Percentiles rank a stretch among this genome's conserved stretches.
Conservation (phyloP, 2,888 invertebrate species). For the Disparrhopalites patrizii region DNA sequence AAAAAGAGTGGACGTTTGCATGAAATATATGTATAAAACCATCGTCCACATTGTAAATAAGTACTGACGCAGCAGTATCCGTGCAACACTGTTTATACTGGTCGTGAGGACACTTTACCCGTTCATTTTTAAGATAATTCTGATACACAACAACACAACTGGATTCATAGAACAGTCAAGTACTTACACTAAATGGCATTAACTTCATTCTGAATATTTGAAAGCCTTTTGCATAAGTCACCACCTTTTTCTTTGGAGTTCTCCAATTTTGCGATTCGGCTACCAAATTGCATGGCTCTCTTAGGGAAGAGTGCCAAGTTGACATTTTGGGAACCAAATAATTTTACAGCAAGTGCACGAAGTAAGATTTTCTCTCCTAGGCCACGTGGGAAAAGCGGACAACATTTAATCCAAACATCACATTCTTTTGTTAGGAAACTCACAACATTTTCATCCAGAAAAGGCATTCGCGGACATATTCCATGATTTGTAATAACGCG, state of each 20-base stretch:
- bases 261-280: constrained; percentile 71
- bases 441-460: constrained; percentile 60
- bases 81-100: no score
- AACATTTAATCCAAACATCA: constrained; percentile 49
- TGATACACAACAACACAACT: no score
- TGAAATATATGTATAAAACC: no score
- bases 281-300: constrained; percentile 95
- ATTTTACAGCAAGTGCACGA: constrained; percentile 63
- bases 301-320: constrained; percentile 67
- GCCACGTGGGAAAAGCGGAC: constrained; percentile 57
- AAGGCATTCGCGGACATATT: constrained; percentile 71
- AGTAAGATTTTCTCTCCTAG: constrained; percentile 90
- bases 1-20: no score
- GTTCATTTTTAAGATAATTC: no score
- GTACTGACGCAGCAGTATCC: no score
- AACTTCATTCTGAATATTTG: neutral
- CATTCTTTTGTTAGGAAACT: constrained; percentile 53
- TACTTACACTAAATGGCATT: neutral
- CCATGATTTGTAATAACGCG: constrained; percentile 87
- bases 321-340: constrained; percentile 63
- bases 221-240: constrained; percentile 60
- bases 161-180: no score
- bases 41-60: no score
- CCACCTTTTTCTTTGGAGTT: constrained; percentile 83
- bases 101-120: no score